Conservation (phyloP, 2,797 vertebrate genomes). For the Rousettus madagascariensis region DNA sequence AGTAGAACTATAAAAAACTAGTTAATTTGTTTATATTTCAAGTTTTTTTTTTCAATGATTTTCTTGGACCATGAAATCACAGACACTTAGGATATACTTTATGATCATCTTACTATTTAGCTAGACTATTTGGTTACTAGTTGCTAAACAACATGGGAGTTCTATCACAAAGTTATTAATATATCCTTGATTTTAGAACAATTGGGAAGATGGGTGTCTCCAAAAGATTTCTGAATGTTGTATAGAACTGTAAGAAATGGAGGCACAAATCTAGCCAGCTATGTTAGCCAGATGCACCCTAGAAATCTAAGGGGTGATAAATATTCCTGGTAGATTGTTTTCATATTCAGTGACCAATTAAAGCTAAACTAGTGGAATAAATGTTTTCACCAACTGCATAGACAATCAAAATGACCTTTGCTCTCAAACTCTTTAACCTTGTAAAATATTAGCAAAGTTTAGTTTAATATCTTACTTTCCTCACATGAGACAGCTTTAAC, state of each 20-base stretch:
- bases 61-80: background rate
- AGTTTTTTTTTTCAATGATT: background rate
- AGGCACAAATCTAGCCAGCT: background rate
- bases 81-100: background rate
- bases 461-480: constrained; percentile 11
- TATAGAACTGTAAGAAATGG: background rate
- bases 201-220: background rate
- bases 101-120: background rate
- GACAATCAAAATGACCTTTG: constrained; percentile 5
- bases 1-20: background rate
- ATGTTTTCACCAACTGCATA: background rate
- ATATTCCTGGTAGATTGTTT: background rate
- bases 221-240: background rate
- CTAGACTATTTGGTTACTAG: background rate
- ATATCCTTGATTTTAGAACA: background rate
- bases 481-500: background rate
- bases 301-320: background rate
- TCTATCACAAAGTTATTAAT: background rate
- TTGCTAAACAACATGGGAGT: background rate
- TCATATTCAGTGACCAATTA: constrained; percentile 11
- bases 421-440: background rate
- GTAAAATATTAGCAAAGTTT: constrained; percentile 26
- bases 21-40: background rate
- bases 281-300: background rate
- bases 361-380: background rate